Evolutionary conservation across 2,888 invertebrate genomes (phyloP).

Genomic region (Hydroisotoma schaefferi): DNA sequence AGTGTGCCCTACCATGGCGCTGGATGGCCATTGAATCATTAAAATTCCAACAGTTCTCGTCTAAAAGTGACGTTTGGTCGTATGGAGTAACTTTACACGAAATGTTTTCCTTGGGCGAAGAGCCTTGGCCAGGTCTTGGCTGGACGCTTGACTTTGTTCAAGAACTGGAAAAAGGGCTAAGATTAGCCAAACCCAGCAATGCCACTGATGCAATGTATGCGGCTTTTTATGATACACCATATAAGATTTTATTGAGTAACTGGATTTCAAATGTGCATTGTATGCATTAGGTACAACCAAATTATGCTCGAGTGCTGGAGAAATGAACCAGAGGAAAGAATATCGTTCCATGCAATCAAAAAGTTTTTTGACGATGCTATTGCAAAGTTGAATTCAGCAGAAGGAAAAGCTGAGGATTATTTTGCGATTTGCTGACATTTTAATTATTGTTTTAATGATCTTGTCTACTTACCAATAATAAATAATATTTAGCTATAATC

Average conservation of each 20-base stretch:
- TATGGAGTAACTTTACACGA: constrained; percentile 25
- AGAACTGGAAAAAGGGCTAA: constrained; percentile 22
- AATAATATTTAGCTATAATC: too few relatives aligned
- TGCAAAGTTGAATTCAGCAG: background rate
- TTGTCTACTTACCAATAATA: too few relatives aligned
- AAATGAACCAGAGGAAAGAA: constrained; percentile 23
- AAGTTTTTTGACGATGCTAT: constrained; percentile 22
- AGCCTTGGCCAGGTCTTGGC: constrained; percentile 23
- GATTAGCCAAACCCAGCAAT: constrained; percentile 19
- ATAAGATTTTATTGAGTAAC: background rate
- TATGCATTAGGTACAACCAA: constrained; percentile 21
- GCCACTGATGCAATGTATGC: constrained; percentile 31
- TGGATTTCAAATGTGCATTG: background rate
- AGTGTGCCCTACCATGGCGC: constrained; percentile 10
- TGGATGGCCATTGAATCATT: constrained; percentile 28
- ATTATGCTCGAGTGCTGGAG: constrained; percentile 32
- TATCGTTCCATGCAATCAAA: constrained; percentile 21
- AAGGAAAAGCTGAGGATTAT: constrained; percentile 1
- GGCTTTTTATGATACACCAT: background rate
- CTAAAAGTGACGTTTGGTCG: constrained; percentile 27
- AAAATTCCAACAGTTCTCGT: constrained; percentile 22
- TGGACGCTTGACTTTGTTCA: constrained; percentile 30
- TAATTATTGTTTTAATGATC: too few relatives aligned
- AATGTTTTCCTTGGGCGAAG: constrained; percentile 28
- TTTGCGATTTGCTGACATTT: too few relatives aligned